A percentile compares a stretch with the other conserved stretches of the same genome.
Evolutionary conservation across 1,140 invertebrate genomes (phyloP).

Genomic region (Temnothorax curvispinosus): DNA sequence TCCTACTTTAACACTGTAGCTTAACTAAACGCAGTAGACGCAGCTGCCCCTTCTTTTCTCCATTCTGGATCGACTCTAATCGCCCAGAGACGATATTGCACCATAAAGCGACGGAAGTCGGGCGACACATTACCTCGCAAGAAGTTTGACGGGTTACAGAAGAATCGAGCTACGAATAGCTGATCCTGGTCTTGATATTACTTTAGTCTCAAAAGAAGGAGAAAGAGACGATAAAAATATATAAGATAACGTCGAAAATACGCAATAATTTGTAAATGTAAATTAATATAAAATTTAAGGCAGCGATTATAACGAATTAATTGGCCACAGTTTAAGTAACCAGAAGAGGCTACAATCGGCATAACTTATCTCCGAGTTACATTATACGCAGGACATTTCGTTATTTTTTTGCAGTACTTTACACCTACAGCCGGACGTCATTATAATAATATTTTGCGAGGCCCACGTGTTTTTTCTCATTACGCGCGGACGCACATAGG

Average conservation of each 20-base stretch:
- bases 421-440: slow-evolving; percentile 66
- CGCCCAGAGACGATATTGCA: slow-evolving; percentile 23
- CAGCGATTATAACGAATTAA: slow-evolving; percentile 9
- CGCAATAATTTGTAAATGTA: neutral
- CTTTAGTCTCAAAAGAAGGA: neutral
- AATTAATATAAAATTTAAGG: slow-evolving; percentile 13
- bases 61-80: slow-evolving; percentile 62
- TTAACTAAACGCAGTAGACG: slow-evolving; percentile 69
- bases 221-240: neutral
- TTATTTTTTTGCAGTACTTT: slow-evolving; percentile 48
- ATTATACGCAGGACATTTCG: slow-evolving; percentile 13
- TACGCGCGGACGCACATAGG: slow-evolving; percentile 62
- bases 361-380: slow-evolving; percentile 22
- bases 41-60: slow-evolving; percentile 68
- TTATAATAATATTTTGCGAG: slow-evolving; percentile 75
- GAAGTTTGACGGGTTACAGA: neutral
- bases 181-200: neutral
- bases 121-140: neutral
- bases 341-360: neutral
- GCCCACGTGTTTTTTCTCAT: slow-evolving; percentile 73
- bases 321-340: neutral
- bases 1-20: slow-evolving; percentile 74
- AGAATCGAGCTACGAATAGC: neutral
- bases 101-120: slow-evolving; percentile 5
- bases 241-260: neutral